A percentile compares a stretch with the other conserved stretches of the same genome.
These are phyloP conservation scores for Cathartes aura DNA, from an alignment of 2,113 vertebrate genomes.

Conservation along the genomic window DNA sequence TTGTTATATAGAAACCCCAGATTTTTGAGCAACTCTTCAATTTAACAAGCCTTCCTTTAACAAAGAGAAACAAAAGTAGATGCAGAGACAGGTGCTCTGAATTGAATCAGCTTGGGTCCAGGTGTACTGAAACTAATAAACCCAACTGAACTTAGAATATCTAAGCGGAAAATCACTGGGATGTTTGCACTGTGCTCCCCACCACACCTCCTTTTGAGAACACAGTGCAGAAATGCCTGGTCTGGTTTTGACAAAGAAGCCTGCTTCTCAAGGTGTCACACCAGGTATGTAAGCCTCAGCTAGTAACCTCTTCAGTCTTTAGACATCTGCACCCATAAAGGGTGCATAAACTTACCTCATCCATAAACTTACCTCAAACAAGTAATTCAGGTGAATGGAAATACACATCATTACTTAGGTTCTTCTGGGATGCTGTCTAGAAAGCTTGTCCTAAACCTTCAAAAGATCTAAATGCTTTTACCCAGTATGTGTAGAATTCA, in stretches of 20 bases:
- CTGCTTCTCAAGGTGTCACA: background rate
- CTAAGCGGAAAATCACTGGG: background rate
- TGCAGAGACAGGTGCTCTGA: background rate
- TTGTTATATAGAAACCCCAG: background rate
- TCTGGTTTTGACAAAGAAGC: background rate
- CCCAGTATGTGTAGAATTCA: background rate
- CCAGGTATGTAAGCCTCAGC: background rate
- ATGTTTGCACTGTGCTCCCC: fast-evolving
- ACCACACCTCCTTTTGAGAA: background rate
- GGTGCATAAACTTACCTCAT: background rate
- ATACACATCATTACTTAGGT: background rate
- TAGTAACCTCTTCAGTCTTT: background rate
- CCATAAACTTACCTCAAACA: background rate
- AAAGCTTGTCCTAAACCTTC: background rate
- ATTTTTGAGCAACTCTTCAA: background rate
- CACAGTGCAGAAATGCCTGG: background rate
- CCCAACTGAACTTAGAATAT: background rate
- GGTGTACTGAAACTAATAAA: background rate
- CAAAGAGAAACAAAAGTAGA: background rate
- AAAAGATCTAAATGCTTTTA: background rate
- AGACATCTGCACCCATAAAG: background rate
- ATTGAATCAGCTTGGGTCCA: background rate
- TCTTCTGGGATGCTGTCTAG: background rate
- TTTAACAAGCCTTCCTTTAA: background rate
- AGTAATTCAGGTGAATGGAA: background rate